Evolutionary conservation across 2,113 vertebrate genomes (phyloP).

Genomic region (Calyptommatus sinebrachiatus): DNA sequence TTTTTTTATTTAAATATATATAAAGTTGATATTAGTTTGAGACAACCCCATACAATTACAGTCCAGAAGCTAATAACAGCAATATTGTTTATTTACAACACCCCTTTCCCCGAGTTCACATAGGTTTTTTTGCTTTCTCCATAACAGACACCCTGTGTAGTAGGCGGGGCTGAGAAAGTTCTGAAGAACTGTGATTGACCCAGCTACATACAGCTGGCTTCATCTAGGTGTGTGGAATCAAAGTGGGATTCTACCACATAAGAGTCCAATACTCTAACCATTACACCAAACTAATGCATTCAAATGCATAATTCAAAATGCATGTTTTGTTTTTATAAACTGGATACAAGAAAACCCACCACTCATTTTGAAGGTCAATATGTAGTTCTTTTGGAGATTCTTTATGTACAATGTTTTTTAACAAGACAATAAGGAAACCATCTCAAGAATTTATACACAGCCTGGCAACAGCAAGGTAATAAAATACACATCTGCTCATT

Average conservation of each 20-base stretch:
- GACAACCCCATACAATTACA: background rate
- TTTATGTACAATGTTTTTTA: slow-evolving; percentile 9
- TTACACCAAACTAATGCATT: no score
- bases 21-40: background rate
- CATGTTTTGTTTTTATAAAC: background rate
- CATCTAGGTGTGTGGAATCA: no score
- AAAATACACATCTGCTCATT: slow-evolving; percentile 4
- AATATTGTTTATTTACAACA: no score
- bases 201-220: no score
- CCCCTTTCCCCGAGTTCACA: no score
- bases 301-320: background rate
- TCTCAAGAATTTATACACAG: slow-evolving; percentile 10
- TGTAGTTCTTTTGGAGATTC: background rate
- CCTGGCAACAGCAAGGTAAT: background rate
- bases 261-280: no score
- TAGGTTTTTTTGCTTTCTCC: no score
- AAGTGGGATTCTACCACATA: no score
- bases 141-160: no score
- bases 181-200: no score
- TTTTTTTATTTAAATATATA: background rate
- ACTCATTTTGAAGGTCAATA: slow-evolving; percentile 14
- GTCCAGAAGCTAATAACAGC: background rate
- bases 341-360: background rate
- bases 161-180: no score
- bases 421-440: slow-evolving; percentile 11